Evolutionary conservation across 2,113 vertebrate species (phyloP).

Genomic region (Heterocephalus glaber): DNA sequence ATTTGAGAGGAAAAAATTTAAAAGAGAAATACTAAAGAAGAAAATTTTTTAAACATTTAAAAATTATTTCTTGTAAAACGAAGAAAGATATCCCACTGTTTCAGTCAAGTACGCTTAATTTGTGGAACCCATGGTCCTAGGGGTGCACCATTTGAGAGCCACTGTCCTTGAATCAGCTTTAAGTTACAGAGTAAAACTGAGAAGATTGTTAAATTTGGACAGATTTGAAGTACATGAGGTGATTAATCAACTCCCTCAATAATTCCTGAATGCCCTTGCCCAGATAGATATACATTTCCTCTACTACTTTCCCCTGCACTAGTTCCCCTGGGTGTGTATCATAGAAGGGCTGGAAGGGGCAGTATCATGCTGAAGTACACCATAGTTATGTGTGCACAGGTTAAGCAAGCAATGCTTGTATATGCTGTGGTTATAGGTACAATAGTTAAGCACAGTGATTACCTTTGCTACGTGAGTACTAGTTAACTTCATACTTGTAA

Average conservation of each 20-base stretch:
- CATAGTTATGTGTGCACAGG: background rate
- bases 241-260: background rate
- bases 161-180: background rate
- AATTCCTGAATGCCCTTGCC: background rate
- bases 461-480: background rate
- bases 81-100: background rate
- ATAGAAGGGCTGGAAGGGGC: too few species aligned
- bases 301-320: too few species aligned
- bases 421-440: fast-evolving
- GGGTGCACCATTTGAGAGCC: background rate
- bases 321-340: background rate
- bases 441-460: too few species aligned
- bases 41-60: background rate
- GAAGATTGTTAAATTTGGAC: background rate
- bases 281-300: background rate
- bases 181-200: background rate
- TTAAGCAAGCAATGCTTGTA: fast-evolving
- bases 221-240: background rate
- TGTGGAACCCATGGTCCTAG: background rate
- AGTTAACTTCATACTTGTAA: background rate
- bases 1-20: background rate
- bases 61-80: background rate
- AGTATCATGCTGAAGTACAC: fast-evolving
- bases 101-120: background rate
- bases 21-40: background rate